Evolutionary conservation across 2,888 invertebrate genomes (phyloP).

Genomic region (Sinotaia quadrata): DNA sequence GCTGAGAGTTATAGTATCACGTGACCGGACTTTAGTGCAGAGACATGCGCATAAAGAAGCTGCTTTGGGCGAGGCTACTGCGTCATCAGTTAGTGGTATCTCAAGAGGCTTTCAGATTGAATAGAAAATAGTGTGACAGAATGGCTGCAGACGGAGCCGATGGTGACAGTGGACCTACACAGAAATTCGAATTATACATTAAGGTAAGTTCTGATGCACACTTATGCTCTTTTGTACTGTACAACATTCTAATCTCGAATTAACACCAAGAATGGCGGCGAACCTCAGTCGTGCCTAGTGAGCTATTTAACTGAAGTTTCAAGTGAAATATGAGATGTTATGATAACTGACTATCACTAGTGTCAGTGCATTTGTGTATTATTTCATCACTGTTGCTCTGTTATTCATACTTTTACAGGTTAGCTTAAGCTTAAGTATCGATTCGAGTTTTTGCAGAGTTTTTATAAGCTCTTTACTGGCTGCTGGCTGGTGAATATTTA

Average conservation of each 20-base stretch:
- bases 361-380: no score
- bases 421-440: no score
- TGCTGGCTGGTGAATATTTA: no score
- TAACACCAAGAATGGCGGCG: neutral
- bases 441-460: no score
- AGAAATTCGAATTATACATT: conserved; percentile 47
- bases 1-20: no score
- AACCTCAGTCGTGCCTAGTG: neutral
- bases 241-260: conserved; percentile 1
- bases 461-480: no score
- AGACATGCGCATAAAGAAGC: conserved; percentile 39
- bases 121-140: conserved; percentile 22
- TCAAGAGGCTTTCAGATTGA: conserved; percentile 17
- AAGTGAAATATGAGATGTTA: no score
- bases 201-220: conserved; percentile 46
- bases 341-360: no score
- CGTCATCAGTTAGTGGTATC: conserved; percentile 30
- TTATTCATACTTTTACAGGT: no score
- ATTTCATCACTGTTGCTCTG: no score
- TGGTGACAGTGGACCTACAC: conserved; percentile 29
- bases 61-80: conserved; percentile 43
- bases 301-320: no score
- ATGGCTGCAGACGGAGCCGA: conserved; percentile 33
- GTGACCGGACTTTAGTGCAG: conserved; percentile 18
- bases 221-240: no score